A percentile compares a stretch with the other conserved stretches of the same genome.
These are phyloP conservation scores for Drosophila kambysellisi DNA, from an alignment of 2,888 invertebrate species.

Conservation along the genomic window DNA sequence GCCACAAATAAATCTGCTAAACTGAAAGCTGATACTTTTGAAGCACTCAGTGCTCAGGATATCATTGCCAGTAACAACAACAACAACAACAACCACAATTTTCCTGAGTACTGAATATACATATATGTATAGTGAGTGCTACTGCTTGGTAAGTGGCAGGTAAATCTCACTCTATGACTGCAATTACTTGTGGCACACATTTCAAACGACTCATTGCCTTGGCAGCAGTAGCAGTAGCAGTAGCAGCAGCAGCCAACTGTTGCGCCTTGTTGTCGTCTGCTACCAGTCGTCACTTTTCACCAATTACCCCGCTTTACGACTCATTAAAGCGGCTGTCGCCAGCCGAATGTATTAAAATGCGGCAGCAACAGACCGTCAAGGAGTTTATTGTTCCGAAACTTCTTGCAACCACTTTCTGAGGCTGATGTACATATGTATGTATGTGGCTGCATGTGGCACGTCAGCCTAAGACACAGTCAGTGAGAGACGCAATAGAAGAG, in stretches of 20 bases:
- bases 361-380: constrained; percentile 26
- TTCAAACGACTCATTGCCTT: constrained; percentile 2
- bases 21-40: constrained; percentile 62
- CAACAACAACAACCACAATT: constrained; percentile 2
- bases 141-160: constrained; percentile 23
- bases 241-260: constrained; percentile 50
- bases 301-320: constrained; percentile 79
- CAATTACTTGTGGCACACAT: constrained; percentile 13
- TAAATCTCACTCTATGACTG: constrained; percentile 28
- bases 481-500: constrained; percentile 28
- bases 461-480: constrained; percentile 22
- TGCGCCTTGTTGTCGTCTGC: constrained; percentile 27
- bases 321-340: constrained; percentile 76
- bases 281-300: constrained; percentile 52
- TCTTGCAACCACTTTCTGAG: not conserved
- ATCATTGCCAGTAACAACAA: constrained; percentile 19
- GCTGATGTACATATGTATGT: constrained; percentile 38
- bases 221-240: constrained; percentile 16
- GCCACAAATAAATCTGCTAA: constrained; percentile 52
- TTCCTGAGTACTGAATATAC: not conserved
- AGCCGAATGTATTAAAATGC: constrained; percentile 72
- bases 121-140: not conserved
- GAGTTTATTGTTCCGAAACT: not conserved
- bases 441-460: constrained; percentile 57
- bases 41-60: constrained; percentile 32